These are phyloP conservation scores for Brachypterus glaber DNA, from an alignment of 2,888 invertebrate genomes.

Conservation along the genomic window DNA sequence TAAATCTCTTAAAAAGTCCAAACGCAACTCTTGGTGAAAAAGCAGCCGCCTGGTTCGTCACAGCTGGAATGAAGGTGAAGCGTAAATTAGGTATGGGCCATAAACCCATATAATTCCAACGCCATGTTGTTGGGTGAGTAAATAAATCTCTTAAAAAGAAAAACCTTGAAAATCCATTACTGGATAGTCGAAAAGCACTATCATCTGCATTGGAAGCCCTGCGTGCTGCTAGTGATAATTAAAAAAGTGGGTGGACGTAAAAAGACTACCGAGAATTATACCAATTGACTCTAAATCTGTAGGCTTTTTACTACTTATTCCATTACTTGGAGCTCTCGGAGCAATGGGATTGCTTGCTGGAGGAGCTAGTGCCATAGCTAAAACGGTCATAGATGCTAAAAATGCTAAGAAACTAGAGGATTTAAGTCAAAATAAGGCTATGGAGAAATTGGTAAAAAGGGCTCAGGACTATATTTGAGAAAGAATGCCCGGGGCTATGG, in stretches of 20 bases:
- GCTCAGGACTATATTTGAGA: slow-evolving; percentile 28
- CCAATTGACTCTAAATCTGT: slow-evolving; percentile 29
- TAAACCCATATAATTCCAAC: too few relatives aligned
- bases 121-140: too few relatives aligned
- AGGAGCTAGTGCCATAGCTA: slow-evolving; percentile 31
- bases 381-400: slow-evolving; percentile 30
- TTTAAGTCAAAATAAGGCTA: slow-evolving; percentile 30
- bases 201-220: not conserved
- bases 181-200: too few relatives aligned
- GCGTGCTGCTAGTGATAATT: not conserved
- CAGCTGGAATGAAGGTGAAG: slow-evolving; percentile 30
- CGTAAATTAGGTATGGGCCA: slow-evolving; percentile 26
- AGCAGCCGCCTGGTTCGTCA: slow-evolving; percentile 26
- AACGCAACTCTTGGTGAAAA: slow-evolving; percentile 29
- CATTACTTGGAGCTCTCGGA: slow-evolving; percentile 30
- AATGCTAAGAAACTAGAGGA: slow-evolving; percentile 29
- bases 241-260: too few relatives aligned
- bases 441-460: slow-evolving; percentile 29
- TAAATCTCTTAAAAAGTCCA: slow-evolving; percentile 1
- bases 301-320: slow-evolving; percentile 29
- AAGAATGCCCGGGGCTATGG: slow-evolving; percentile 21
- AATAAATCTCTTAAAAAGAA: not conserved
- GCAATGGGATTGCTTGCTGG: slow-evolving; percentile 31
- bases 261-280: slow-evolving; percentile 7
- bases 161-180: too few relatives aligned